A percentile compares a stretch with the other conserved stretches of the same genome.
Evolutionary conservation across 2,888 invertebrate species (phyloP).

Genomic region (Branchellion lobata): DNA sequence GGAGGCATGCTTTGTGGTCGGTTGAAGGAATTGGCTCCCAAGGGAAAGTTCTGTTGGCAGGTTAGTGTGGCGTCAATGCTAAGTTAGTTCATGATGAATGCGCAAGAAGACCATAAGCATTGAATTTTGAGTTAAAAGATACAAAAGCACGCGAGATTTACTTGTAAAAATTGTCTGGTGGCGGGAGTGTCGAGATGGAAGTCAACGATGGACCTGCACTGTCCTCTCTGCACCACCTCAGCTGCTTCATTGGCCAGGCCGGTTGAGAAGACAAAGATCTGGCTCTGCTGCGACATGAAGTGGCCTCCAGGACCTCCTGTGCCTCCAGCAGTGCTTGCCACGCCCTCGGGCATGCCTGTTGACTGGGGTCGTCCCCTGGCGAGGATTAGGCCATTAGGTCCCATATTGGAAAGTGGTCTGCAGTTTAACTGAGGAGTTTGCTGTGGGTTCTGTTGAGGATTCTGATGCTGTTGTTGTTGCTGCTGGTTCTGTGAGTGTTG

Average conservation of each 20-base stretch:
- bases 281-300: conserved; percentile 74
- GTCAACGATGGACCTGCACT: conserved; percentile 85
- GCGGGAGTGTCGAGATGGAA: conserved; percentile 90
- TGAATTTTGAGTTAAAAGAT: neutral
- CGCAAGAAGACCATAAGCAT: neutral
- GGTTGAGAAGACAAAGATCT: conserved; percentile 95
- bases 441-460: neutral
- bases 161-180: conserved; percentile 90
- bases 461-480: conserved; percentile 5
- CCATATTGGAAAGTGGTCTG: conserved; percentile 36
- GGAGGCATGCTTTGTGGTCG: conserved; percentile 49
- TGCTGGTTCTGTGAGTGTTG: conserved; percentile 36
- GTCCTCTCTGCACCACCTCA: conserved; percentile 83
- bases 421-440: conserved; percentile 5
- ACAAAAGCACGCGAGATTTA: conserved; percentile 55
- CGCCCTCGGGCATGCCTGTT: conserved; percentile 32
- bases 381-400: conserved; percentile 1
- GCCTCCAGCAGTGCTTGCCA: neutral
- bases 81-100: too few relatives aligned
- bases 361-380: conserved; percentile 38
- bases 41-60: conserved; percentile 34
- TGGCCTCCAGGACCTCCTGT: conserved; percentile 48
- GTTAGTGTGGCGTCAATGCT: neutral
- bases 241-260: conserved; percentile 90
- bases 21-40: conserved; percentile 52